Evolutionary conservation across 2,113 vertebrate species (phyloP).

Genomic region (Rhizomys pruinosus): DNA sequence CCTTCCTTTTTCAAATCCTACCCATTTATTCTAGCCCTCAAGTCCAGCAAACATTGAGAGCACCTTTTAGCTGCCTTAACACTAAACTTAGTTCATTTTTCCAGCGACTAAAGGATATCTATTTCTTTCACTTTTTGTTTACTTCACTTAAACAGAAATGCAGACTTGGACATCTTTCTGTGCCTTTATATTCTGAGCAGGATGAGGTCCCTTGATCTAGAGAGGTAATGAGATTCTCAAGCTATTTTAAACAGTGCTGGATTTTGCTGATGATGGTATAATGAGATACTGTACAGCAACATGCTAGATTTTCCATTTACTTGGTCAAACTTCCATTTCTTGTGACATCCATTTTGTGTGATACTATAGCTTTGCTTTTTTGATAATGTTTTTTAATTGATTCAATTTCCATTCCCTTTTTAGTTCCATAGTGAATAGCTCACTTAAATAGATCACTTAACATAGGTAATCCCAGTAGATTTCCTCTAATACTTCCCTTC

Average conservation of each 20-base stretch:
- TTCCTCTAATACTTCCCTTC: conserved; percentile 54
- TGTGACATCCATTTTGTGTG: too few species aligned
- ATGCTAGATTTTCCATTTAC: conserved; percentile 45
- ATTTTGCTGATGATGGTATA: conserved; percentile 33
- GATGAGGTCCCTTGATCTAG: neutral
- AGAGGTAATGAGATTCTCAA: conserved; percentile 11
- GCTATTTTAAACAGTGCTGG: conserved; percentile 32
- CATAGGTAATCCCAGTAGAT: neutral
- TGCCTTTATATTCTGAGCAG: conserved; percentile 37
- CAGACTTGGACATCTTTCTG: neutral
- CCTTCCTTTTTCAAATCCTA: neutral
- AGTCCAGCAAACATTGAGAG: neutral
- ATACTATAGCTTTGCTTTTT: conserved; percentile 33
- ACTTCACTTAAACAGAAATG: conserved; percentile 45
- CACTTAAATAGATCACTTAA: conserved; percentile 7
- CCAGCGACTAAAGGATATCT: neutral
- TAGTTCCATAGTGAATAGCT: conserved; percentile 30
- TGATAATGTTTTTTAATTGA: conserved; percentile 11
- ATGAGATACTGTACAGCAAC: neutral
- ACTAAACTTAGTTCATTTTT: conserved; percentile 35
- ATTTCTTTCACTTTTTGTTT: neutral
- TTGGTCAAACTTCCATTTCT: conserved; percentile 30
- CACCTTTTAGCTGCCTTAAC: neutral
- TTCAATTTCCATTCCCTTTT: conserved; percentile 35
- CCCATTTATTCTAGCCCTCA: neutral